Evolutionary conservation across 1,140 invertebrate genomes (phyloP).

Genomic region (Papilio polytes): DNA sequence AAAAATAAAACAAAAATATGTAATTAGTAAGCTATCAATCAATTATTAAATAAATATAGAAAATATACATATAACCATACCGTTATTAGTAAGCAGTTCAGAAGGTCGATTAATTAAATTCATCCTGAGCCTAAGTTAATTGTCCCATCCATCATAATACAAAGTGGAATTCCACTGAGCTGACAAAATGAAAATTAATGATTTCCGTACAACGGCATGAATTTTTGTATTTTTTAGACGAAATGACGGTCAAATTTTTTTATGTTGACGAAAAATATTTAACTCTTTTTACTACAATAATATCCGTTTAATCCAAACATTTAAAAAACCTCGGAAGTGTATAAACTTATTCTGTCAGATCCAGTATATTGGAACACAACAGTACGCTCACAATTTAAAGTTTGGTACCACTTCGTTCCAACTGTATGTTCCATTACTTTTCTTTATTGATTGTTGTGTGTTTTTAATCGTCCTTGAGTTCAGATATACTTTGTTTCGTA

Average conservation of each 20-base stretch:
- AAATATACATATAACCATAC: background rate
- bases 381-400: constrained; percentile 21
- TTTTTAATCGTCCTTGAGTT: background rate
- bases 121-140: constrained; percentile 34
- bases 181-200: constrained; percentile 41
- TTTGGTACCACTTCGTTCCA: constrained; percentile 19
- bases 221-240: constrained; percentile 22
- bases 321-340: background rate
- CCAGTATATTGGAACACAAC: constrained; percentile 5
- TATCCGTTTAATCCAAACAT: background rate
- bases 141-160: constrained; percentile 41
- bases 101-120: constrained; percentile 38
- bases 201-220: constrained; percentile 30
- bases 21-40: background rate
- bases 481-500: background rate
- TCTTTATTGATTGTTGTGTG: constrained; percentile 22
- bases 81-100: constrained; percentile 3
- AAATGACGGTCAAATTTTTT: constrained; percentile 21
- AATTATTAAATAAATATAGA: background rate
- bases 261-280: constrained; percentile 20
- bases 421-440: constrained; percentile 14
- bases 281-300: background rate
- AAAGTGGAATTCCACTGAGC: constrained; percentile 40
- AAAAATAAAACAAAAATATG: background rate
- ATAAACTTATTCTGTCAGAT: constrained; percentile 13